Percentiles rank a stretch among this genome's conserved stretches.
phyloP scores from a whole-genome alignment of 2,113 vertebrate species.

The Holacanthus passer region DNA sequence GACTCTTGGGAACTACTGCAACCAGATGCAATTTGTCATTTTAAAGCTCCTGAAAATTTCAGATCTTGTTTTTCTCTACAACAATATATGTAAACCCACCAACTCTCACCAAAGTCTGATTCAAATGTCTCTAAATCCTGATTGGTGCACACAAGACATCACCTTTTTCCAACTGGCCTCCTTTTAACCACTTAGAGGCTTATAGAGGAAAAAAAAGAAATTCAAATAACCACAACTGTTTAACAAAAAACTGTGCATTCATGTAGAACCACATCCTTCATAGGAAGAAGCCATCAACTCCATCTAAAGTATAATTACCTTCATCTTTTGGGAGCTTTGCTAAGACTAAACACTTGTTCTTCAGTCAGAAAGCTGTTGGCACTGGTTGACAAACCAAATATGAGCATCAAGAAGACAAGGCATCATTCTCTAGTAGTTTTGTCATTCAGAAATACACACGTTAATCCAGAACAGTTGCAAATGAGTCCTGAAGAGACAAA shows the following conservation, averaged over 20 bases:
- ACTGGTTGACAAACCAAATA: not conserved
- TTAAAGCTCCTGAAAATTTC: conserved; percentile 8
- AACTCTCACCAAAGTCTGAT: not conserved
- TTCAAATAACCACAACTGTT: not conserved
- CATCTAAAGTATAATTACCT: not conserved
- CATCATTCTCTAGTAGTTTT: not conserved
- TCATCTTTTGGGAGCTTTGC: not conserved
- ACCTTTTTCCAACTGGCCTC: not conserved
- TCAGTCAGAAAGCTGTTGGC: conserved; percentile 5
- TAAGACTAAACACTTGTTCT: not conserved
- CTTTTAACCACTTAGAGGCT: not conserved
- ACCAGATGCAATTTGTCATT: not conserved
- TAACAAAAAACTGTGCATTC: not conserved
- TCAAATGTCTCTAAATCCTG: not conserved
- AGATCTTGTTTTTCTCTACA: not conserved
- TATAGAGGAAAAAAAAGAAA: not conserved
- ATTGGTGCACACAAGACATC: not conserved
- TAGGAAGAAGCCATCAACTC: conserved; percentile 6
- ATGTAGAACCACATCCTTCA: not conserved
- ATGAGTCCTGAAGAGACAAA: not conserved
- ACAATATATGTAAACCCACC: not conserved
- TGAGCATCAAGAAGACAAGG: not conserved
- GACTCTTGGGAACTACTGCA: not conserved
- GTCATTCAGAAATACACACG: conserved; percentile 3
- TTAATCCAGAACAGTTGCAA: not conserved